These are phyloP conservation scores for Spisula subtruncata DNA, from an alignment of 2,888 invertebrate species.

Conservation along the genomic window DNA sequence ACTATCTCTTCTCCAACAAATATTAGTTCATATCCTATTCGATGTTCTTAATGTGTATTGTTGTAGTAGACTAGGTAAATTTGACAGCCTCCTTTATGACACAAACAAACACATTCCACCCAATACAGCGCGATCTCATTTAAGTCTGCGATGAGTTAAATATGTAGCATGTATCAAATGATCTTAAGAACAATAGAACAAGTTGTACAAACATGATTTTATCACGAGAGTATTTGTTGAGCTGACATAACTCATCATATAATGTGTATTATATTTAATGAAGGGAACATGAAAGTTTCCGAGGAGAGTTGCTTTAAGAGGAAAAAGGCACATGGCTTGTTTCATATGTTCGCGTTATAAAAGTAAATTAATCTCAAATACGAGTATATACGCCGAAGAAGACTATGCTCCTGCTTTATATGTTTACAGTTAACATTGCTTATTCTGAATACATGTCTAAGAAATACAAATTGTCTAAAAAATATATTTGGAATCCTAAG, in stretches of 20 bases:
- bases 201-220: background rate
- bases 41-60: too few relatives aligned
- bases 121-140: too few relatives aligned
- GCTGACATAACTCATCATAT: background rate
- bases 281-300: background rate
- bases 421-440: too few relatives aligned
- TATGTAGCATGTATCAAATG: background rate
- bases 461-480: too few relatives aligned
- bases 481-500: too few relatives aligned
- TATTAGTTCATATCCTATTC: too few relatives aligned
- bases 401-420: too few relatives aligned
- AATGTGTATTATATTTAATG: constrained; percentile 1
- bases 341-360: background rate
- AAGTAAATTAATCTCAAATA: background rate
- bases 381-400: background rate
- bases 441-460: too few relatives aligned
- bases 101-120: too few relatives aligned
- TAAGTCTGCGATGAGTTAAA: background rate
- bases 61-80: too few relatives aligned
- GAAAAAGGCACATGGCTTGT: constrained; percentile 7
- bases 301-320: background rate
- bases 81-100: too few relatives aligned
- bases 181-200: background rate
- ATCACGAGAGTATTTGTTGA: background rate
- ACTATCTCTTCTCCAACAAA: too few relatives aligned